Percentiles rank a stretch among this genome's conserved stretches.
These are phyloP conservation scores for Petaurus breviceps DNA, from an alignment of 2,113 vertebrate species.

Conservation along the genomic window DNA sequence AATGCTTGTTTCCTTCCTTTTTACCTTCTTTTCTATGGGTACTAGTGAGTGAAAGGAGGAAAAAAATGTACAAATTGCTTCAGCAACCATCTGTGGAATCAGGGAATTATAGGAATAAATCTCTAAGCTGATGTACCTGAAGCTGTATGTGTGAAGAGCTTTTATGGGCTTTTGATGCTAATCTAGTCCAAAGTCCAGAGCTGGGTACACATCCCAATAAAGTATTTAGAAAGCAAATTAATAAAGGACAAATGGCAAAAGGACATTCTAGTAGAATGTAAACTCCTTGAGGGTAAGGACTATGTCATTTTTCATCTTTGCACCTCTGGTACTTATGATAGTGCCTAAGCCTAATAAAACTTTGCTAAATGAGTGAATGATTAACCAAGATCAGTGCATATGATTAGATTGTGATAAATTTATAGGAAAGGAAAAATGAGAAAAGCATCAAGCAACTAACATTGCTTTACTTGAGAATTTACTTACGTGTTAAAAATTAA, in stretches of 20 bases:
- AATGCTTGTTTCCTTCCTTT: background rate
- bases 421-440: slow-evolving; percentile 10
- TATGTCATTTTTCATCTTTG: background rate
- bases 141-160: slow-evolving; percentile 6
- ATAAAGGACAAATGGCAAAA: background rate
- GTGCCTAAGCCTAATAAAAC: too few species aligned
- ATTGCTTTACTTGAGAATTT: background rate
- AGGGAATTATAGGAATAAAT: background rate
- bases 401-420: background rate
- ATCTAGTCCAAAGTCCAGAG: slow-evolving; percentile 2
- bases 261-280: background rate
- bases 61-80: background rate
- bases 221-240: background rate
- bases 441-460: background rate
- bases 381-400: background rate
- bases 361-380: background rate
- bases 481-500: background rate
- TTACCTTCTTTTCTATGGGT: too few species aligned
- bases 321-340: background rate
- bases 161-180: background rate
- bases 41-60: background rate
- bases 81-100: background rate
- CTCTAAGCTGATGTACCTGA: slow-evolving; percentile 8
- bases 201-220: background rate
- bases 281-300: too few species aligned